Conservation (phyloP, 1,140 invertebrate genomes). For the Akabosia matsudoensis region DNA sequence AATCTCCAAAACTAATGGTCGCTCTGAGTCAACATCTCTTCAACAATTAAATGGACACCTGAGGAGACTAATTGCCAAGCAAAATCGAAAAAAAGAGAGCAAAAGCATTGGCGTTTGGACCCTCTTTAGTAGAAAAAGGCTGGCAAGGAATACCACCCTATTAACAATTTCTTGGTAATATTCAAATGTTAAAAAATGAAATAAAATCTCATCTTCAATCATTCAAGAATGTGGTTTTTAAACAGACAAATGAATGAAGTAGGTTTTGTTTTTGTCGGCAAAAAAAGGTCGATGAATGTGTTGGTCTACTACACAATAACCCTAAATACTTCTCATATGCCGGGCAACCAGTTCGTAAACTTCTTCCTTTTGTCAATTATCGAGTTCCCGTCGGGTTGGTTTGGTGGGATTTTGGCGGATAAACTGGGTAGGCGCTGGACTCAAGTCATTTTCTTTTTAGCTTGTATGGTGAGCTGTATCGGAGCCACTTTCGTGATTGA, state of each 20-base stretch:
- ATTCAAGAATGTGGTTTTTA: background rate
- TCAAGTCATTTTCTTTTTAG: slow-evolving; percentile 37
- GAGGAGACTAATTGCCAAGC: slow-evolving; percentile 21
- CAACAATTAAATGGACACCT: slow-evolving; percentile 37
- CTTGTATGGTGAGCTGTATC: slow-evolving; percentile 13
- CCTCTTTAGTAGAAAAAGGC: slow-evolving; percentile 57
- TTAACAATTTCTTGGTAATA: slow-evolving; percentile 55
- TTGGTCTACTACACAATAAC: slow-evolving; percentile 48
- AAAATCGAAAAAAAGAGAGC: slow-evolving; percentile 34
- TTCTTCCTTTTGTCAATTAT: slow-evolving; percentile 30
- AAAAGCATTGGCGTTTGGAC: slow-evolving; percentile 57
- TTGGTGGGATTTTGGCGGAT: slow-evolving; percentile 35
- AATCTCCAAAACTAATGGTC: slow-evolving; percentile 38
- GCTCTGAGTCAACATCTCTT: slow-evolving; percentile 32
- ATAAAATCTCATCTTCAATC: background rate
- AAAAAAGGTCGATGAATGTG: slow-evolving; percentile 56
- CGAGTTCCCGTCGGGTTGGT: slow-evolving; percentile 25
- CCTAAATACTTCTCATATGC: slow-evolving; percentile 26
- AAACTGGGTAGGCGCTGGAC: slow-evolving; percentile 48
- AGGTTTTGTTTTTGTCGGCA: background rate
- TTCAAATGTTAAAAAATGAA: background rate
- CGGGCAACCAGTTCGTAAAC: slow-evolving; percentile 32
- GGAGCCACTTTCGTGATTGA: slow-evolving; percentile 25
- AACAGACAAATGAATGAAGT: background rate
- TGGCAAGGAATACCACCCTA: slow-evolving; percentile 59